Conservation (phyloP, 2,797 vertebrate species). For the Urophycis tenuis region DNA sequence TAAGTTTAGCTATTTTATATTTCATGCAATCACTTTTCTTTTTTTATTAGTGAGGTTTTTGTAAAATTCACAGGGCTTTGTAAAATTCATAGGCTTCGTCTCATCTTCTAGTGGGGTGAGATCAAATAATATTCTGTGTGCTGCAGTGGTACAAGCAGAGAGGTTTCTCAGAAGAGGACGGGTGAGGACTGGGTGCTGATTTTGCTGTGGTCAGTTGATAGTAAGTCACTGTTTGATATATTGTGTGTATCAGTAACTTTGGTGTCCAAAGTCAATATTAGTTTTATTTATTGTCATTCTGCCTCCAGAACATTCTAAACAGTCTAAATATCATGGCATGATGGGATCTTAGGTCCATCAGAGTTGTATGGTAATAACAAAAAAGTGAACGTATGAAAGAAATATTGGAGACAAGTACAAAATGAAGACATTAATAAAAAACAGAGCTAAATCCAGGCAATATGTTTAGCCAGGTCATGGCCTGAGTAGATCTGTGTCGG, state of each 20-base stretch:
- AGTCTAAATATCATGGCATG: not conserved
- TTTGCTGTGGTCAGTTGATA: not conserved
- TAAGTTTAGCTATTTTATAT: not conserved
- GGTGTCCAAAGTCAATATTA: not conserved
- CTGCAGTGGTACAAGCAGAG: not conserved
- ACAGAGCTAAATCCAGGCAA: not conserved
- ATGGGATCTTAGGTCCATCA: not conserved
- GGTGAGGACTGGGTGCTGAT: not conserved
- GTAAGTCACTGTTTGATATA: not conserved
- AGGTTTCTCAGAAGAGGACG: not conserved
- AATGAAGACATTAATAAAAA: not conserved
- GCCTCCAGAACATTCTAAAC: not conserved
- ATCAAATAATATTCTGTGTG: slow-evolving; percentile 10
- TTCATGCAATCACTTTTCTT: not conserved
- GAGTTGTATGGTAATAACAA: not conserved
- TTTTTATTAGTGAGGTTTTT: not conserved
- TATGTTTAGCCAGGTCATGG: not conserved
- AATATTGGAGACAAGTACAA: not conserved
- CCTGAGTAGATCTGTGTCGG: slow-evolving; percentile 26
- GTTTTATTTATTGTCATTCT: not conserved
- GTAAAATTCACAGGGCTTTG: not conserved
- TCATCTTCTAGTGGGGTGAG: not conserved
- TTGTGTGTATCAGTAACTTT: not conserved
- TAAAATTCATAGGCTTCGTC: not conserved
- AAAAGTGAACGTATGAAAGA: too few species aligned